phyloP scores from a whole-genome alignment of 2,888 invertebrate genomes.

The Meloe dianella region DNA sequence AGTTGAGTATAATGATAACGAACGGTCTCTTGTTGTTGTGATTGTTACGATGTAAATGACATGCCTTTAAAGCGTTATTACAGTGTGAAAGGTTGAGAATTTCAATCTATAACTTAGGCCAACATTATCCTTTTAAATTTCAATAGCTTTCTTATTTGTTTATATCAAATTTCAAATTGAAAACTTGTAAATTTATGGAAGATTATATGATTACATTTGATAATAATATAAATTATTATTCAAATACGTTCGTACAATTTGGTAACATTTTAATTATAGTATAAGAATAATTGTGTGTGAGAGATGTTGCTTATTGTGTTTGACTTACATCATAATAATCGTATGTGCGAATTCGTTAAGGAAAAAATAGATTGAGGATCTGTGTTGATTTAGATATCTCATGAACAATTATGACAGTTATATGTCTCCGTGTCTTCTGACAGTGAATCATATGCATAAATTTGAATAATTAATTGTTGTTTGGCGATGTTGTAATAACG shows the following conservation, averaged over 20 bases:
- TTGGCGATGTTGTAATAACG: neutral
- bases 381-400: neutral
- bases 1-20: neutral
- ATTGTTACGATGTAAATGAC: neutral
- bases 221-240: neutral
- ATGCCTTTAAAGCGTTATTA: neutral
- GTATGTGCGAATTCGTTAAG: neutral
- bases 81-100: slow-evolving; percentile 3
- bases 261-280: neutral
- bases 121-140: neutral
- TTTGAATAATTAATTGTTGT: neutral
- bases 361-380: neutral
- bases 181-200: neutral
- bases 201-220: neutral
- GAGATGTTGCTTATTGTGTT: neutral
- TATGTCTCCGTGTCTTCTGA: neutral
- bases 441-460: neutral
- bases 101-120: neutral
- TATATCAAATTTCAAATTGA: neutral
- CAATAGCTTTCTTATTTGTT: neutral
- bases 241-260: neutral
- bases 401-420: neutral
- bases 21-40: neutral
- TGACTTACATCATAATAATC: neutral
- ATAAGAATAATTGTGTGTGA: neutral